A percentile compares a stretch with the other conserved stretches of the same genome.
phyloP scores from a whole-genome alignment of 2,113 vertebrate species.

The Microtus ochrogaster region DNA sequence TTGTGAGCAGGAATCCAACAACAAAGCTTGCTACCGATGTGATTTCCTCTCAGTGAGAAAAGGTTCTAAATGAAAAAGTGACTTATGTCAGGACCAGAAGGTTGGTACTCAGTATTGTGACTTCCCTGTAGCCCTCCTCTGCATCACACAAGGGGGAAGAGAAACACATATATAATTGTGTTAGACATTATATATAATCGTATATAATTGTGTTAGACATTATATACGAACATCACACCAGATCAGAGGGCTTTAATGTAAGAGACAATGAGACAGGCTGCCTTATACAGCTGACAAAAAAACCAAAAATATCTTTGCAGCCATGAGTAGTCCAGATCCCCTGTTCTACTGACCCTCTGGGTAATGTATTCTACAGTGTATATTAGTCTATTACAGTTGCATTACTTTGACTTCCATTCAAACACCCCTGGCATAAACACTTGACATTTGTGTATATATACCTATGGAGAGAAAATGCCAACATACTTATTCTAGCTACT shows the following conservation, averaged over 20 bases:
- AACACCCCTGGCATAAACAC: too few relatives aligned
- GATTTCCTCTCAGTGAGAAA: background rate
- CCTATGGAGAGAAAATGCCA: background rate
- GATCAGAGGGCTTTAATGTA: background rate
- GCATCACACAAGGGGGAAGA: background rate
- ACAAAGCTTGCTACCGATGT: background rate
- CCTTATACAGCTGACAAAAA: background rate
- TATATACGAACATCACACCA: background rate
- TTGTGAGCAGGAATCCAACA: background rate
- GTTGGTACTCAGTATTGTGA: background rate
- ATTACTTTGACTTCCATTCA: background rate
- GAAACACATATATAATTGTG: background rate
- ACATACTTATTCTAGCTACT: background rate
- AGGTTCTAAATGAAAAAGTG: background rate
- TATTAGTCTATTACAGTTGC: too few relatives aligned
- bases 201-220: rapidly evolving
- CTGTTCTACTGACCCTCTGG: background rate
- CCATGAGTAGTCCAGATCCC: too few relatives aligned
- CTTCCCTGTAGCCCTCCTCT: background rate
- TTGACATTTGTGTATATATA: background rate
- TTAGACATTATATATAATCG: too few relatives aligned
- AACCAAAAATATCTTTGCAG: background rate
- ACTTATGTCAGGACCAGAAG: background rate
- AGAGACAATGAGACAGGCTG: background rate
- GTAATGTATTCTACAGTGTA: background rate